Evolutionary conservation across 2,888 invertebrate species (phyloP).

Genomic region (Listrodromus nycthemerus): DNA sequence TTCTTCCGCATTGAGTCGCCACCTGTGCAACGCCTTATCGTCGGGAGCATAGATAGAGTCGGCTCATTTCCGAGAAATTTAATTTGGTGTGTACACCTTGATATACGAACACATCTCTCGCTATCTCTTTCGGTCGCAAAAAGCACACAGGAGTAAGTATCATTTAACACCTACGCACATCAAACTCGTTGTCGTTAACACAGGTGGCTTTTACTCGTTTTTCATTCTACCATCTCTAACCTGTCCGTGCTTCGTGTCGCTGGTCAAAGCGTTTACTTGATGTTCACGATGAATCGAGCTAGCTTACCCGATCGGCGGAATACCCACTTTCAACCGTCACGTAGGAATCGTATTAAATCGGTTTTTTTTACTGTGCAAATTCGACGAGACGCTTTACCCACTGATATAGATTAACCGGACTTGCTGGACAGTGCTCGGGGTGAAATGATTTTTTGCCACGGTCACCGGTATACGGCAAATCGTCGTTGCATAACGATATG

Average conservation of each 20-base stretch:
- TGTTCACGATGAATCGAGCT: background rate
- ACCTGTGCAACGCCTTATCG: background rate
- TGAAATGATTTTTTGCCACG: background rate
- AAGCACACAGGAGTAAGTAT: background rate
- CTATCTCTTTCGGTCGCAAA: slow-evolving; percentile 4
- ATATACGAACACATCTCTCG: background rate
- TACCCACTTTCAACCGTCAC: background rate
- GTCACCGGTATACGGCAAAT: slow-evolving; percentile 3
- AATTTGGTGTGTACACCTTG: background rate
- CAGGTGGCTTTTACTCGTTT: slow-evolving; percentile 32
- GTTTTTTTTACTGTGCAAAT: background rate
- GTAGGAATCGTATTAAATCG: background rate
- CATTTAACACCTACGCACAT: slow-evolving; percentile 24
- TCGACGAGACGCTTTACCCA: background rate
- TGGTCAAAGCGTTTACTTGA: slow-evolving; percentile 4
- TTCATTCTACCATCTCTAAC: background rate
- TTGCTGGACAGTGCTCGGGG: background rate
- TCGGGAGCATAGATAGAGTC: slow-evolving; percentile 5
- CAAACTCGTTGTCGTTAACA: slow-evolving; percentile 38
- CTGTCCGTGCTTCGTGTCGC: background rate
- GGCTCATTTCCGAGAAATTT: slow-evolving; percentile 17
- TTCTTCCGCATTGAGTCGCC: background rate
- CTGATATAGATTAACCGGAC: background rate
- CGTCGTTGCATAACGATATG: slow-evolving; percentile 31
- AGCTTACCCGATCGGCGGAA: background rate